Conservation (phyloP, 1,140 invertebrate genomes). For the Saccostrea echinata region DNA sequence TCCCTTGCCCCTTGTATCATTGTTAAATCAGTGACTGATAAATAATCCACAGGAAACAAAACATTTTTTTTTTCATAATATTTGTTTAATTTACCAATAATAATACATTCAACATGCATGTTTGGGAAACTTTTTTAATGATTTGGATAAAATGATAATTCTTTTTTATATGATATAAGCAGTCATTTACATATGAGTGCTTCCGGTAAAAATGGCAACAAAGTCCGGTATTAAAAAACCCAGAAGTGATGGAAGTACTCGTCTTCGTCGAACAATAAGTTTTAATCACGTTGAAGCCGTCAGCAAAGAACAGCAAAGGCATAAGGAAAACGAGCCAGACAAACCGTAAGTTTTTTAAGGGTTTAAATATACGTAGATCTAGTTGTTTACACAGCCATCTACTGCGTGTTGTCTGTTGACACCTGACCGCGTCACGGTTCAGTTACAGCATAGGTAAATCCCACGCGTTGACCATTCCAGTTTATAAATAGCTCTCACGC, state of each 20-base stretch:
- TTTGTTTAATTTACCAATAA: background rate
- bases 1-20: background rate
- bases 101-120: background rate
- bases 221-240: conserved; percentile 73
- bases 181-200: conserved; percentile 32
- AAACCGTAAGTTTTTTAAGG: conserved; percentile 87
- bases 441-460: background rate
- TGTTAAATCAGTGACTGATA: background rate
- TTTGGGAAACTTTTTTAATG: background rate
- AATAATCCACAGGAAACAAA: background rate
- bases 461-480: background rate
- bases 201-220: conserved; percentile 67
- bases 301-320: conserved; percentile 88
- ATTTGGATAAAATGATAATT: background rate
- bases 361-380: background rate
- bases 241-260: conserved; percentile 18
- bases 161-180: conserved; percentile 48
- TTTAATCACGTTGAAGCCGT: conserved; percentile 93
- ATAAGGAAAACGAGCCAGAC: conserved; percentile 90
- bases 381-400: background rate
- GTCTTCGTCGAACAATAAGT: conserved; percentile 89
- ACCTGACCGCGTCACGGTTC: background rate
- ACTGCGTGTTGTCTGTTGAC: background rate
- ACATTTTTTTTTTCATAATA: background rate
- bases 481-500: conserved; percentile 10